Evolutionary conservation across 2,888 invertebrate genomes (phyloP).

Genomic region (Stegana nigrithorax): DNA sequence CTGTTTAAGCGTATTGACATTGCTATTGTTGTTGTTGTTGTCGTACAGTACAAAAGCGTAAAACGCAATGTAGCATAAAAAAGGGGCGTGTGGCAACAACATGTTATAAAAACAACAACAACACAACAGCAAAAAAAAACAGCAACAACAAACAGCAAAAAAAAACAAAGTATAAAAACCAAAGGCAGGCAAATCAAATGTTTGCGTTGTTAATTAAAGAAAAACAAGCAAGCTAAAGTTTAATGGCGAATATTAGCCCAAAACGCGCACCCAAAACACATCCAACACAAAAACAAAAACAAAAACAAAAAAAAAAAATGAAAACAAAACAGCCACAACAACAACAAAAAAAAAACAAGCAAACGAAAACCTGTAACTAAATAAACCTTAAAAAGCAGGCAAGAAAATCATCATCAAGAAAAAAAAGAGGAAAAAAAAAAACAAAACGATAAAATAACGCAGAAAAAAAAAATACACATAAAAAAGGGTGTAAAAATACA

Average conservation of each 20-base stretch:
- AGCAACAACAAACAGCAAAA: constrained; percentile 25
- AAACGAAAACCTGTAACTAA: no score
- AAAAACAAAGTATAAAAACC: constrained; percentile 33
- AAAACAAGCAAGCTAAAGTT: constrained; percentile 65
- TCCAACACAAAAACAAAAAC: constrained; percentile 42
- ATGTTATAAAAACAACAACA: background rate
- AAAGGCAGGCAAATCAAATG: constrained; percentile 53
- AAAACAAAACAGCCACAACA: background rate
- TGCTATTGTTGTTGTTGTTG: background rate
- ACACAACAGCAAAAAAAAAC: constrained; percentile 43
- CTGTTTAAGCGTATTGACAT: constrained; percentile 5
- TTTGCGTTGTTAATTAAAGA: constrained; percentile 65
- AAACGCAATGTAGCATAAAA: background rate
- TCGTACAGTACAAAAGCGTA: no score
- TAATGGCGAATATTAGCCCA: constrained; percentile 60
- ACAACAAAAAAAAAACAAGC: no score
- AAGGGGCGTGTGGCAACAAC: background rate
- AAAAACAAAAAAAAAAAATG: constrained; percentile 36
- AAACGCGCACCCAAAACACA: background rate
- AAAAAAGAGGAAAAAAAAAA: constrained; percentile 18
- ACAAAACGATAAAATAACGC: no score
- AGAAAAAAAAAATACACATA: no score
- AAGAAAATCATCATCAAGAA: background rate
- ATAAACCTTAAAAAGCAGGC: constrained; percentile 9
- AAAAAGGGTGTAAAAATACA: constrained; percentile 51